These are phyloP conservation scores for Antedon mediterranea DNA, from an alignment of 53 echinoderm and acorn worm genomes.

Conservation along the genomic window DNA sequence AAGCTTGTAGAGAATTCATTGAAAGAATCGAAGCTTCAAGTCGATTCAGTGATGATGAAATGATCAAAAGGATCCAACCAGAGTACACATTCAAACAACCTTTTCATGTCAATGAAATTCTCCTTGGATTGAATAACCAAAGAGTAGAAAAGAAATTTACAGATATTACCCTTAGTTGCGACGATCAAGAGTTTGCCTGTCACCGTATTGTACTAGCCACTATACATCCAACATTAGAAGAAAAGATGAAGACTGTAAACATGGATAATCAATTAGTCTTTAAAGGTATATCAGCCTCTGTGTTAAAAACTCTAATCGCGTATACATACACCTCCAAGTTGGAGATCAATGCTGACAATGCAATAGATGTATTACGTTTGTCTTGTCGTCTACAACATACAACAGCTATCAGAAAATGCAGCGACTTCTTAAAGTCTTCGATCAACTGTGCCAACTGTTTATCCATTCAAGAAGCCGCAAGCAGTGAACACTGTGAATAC, in stretches of 20 bases:
- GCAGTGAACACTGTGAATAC: conserved; percentile 58
- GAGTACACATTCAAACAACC: conserved; percentile 97
- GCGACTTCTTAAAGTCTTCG: conserved; percentile 75
- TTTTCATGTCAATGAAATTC: conserved; percentile 87
- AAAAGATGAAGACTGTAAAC: conserved; percentile 39
- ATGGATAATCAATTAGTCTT: conserved; percentile 43
- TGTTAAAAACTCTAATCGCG: conserved; percentile 75
- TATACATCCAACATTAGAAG: conserved; percentile 66
- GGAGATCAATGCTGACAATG: conserved; percentile 84
- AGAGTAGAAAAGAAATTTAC: conserved; percentile 73
- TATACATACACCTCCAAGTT: conserved; percentile 93
- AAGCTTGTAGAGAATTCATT: conserved; percentile 83
- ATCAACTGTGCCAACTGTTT: conserved; percentile 80
- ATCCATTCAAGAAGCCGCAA: conserved; percentile 60
- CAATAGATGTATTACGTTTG: conserved; percentile 63
- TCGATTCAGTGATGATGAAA: conserved; percentile 36
- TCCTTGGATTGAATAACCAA: conserved; percentile 87
- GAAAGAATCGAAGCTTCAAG: conserved; percentile 63
- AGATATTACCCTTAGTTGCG: conserved; percentile 50
- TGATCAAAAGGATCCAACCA: conserved; percentile 35
- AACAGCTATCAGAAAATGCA: conserved; percentile 83
- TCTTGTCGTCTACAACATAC: conserved; percentile 76
- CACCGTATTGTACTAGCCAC: conserved; percentile 91
- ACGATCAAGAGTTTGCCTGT: conserved; percentile 50
- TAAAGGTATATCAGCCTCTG: conserved; percentile 48